Base-by-base conservation (phyloP, 2,888 invertebrate genomes). In the Ernsta delagoae region DNA sequence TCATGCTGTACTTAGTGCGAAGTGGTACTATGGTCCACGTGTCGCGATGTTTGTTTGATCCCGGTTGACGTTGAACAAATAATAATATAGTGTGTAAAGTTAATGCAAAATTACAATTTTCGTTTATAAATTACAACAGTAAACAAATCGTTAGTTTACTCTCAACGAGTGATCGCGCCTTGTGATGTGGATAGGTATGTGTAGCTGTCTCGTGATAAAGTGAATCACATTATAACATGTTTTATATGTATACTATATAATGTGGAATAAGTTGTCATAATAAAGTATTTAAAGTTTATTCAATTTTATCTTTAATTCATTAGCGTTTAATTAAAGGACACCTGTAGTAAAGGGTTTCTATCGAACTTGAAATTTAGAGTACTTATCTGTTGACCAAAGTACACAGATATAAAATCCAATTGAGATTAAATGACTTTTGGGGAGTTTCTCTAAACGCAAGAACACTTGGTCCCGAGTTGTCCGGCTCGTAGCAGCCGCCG, bases 271-370 rank as follows among this genome's bases (percentile, higher is more conserved):
- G 92, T 92, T 93, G 89, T 92, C 92, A 87, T 91, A 93, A 93
- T 93, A 93, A 93, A 93, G 92, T 92, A 92, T 93, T 92, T 92
- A 91, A 92, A 92, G 90, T 90, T 91, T 89, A 89, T 90, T 90
- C 84, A 87, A 85, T 86, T 83, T 81, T 81, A 84, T 86, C 85
- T 93, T 93, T 91, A 86, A 89, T 90, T 85, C 78, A 82, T 75
- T 77, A 75, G 78, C 70, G 74, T 74, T 72, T 48, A 65, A 59
- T 70, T 70, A 71, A 83, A 79, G 75, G 79, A 78, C 83, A 80
- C 82, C 83, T 78, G 79, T 84, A 84, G 83, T 57, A 36, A 61
- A 34, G 34, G 56, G 56, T 39, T 59, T 65, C 31, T 65, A n/a
- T 36, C 36, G 59, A 67, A 54, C 39, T 24, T 56, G 45, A 45